Base-by-base conservation (phyloP, 2,888 invertebrate genomes). In the Trissoscelio sp. region DNA sequence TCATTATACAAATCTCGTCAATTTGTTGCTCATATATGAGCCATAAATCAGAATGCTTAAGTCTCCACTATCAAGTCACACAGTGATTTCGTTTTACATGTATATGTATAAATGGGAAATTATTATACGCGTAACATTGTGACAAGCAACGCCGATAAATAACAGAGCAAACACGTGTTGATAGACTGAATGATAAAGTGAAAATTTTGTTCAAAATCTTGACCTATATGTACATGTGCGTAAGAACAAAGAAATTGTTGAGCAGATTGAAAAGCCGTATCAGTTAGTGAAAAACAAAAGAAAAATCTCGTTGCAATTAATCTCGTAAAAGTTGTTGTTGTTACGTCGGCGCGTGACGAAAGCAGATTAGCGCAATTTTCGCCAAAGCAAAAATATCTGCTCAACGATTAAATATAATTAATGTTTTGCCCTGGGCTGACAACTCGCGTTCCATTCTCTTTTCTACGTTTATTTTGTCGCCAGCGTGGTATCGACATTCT, bases 401-500 rank as follows among this genome's bases (percentile, higher is more conserved):
- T 77, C 60, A 55, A 53, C 81, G 81, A 83, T 83, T 81, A 83
- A 81, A 81, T 72, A 83, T 79, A 81, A 79, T 79, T 83, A 81
- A 83, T 81, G 81, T 83, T 81, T 37, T 18, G n/a, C 39, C 48
- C 28, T 12, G 66, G 39, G 67, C 64, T 81, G 79, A 81, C 83
- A 79, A 75, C 73, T 72, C 73, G 79, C 73, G 77, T 79, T 75
- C 79, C 79, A 66, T 75, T 58, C 66, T 77, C 73, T 67, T 53
- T 64, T 58, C 72, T 69, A 58, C 79, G 73, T 34, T 77, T 82
- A 82, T 83, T 81, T 80, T 69, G 79, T 77, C 78, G 79, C 75
- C 66, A 73, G 66, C 80, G 67, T 86, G 87, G 87, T 89, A 90
- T 90, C 88, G 89, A 89, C 88, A 87, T 89, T 87, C 86, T 85